Conservation (phyloP, 2,888 invertebrate species). For the Heterodera filipjevi region DNA sequence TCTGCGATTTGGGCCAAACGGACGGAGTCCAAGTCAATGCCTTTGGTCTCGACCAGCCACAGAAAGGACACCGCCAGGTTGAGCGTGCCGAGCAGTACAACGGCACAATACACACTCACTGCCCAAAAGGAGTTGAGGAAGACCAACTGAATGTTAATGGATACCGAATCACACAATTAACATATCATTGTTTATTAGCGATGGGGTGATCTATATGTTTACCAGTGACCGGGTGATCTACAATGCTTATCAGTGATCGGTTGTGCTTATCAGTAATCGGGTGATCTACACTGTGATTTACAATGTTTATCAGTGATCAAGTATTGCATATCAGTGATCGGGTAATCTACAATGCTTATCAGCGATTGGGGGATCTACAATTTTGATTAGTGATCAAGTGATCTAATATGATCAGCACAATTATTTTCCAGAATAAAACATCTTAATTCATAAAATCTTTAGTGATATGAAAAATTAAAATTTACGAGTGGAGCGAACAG, state of each 20-base stretch:
- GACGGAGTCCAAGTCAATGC: slow-evolving; percentile 32
- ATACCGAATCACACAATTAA: too few relatives aligned
- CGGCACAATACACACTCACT: slow-evolving; percentile 58
- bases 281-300: too few relatives aligned
- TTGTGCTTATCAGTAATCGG: too few relatives aligned
- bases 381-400: too few relatives aligned
- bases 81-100: slow-evolving; percentile 54
- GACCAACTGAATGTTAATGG: slow-evolving; percentile 48
- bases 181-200: too few relatives aligned
- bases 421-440: too few relatives aligned
- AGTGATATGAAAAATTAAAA: neutral
- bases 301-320: too few relatives aligned
- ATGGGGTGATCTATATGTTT: neutral
- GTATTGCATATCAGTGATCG: too few relatives aligned
- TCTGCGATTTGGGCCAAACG: slow-evolving; percentile 22
- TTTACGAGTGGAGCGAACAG: slow-evolving; percentile 56
- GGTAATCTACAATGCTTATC: too few relatives aligned
- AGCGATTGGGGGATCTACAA: too few relatives aligned
- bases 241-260: too few relatives aligned
- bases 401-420: too few relatives aligned
- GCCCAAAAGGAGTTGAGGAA: slow-evolving; percentile 55
- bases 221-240: neutral
- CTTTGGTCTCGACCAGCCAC: slow-evolving; percentile 48
- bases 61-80: slow-evolving; percentile 48
- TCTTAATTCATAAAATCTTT: neutral